Evolutionary conservation across 2,113 vertebrate genomes (phyloP), one percentile per base, ranked within the genome.

Genomic region (Mesoclemmys tuberculata): DNA sequence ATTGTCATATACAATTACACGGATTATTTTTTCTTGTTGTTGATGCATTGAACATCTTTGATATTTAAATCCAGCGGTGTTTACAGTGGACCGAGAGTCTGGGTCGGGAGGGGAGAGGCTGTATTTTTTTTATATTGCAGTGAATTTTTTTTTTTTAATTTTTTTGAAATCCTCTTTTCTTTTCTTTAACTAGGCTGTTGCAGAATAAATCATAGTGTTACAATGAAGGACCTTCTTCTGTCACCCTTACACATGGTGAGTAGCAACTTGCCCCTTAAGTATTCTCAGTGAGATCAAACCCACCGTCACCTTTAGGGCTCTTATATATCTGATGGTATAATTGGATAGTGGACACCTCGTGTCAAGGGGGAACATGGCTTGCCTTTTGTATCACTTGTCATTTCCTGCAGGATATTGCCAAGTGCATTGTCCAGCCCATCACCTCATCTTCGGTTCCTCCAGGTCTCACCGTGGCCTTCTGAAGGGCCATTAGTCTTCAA

Each of bases 1-100:
- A 92, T 95, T 97, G 96, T 97, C 92, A 90, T 83, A 61, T 79
- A 92, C 95, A 97, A 95, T 92, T 95, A 93, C 95, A 56, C 64
- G 91, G 93, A 90, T 97, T 97, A 88, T 92, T 90, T 94, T 96
- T 95, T 92, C 88, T 80, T 80, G 93, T 41, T 91, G 93, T 84
- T 93, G 91, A 89, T 93, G 89, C 87, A 89, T n/a, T 88, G 92
- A 93, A 94, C 85, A 77, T 75, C 82, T 74, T 91, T 41, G 89
- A 92, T 95, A 94, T 94, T 95, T 92, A 95, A 96, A 96, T 94
- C 89, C 89, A 92, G 56, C 21, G 22, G 75, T 29, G 68, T 87
- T 96, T 80, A 55, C 64, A 82, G 85, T 18, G 83, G 92, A 44
- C 79, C 58, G 87, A 89, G 46, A 10, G 90, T 82, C 82, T 88